A percentile compares a stretch with the other conserved stretches of the same genome.
phyloP scores from a whole-genome alignment of 2,797 vertebrate genomes.

The Lacerta agilis region DNA sequence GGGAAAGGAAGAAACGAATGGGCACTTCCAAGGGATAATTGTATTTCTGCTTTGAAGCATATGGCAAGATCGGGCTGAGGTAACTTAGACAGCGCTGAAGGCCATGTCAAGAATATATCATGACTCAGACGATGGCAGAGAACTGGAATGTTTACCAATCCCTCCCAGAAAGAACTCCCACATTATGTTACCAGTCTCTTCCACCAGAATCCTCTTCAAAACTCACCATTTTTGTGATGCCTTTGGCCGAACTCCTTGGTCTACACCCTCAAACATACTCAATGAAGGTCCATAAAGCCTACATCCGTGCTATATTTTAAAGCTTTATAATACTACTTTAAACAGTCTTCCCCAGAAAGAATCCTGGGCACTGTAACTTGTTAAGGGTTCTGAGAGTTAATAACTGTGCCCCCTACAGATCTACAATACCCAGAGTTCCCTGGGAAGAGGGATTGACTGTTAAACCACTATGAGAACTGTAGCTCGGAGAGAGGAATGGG shows the following conservation, averaged over 20 bases:
- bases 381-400: too few species aligned
- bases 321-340: too few species aligned
- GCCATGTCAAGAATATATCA: background rate
- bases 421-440: too few species aligned
- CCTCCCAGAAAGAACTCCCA: background rate
- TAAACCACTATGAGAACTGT: too few species aligned
- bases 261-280: background rate
- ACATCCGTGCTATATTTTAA: too few species aligned
- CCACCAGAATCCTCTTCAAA: background rate
- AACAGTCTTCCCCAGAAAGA: too few species aligned
- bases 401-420: too few species aligned
- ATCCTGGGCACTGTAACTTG: too few species aligned
- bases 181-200: background rate
- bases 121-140: background rate
- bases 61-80: background rate
- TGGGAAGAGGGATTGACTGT: too few species aligned
- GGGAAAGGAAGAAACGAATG: constrained; percentile 35
- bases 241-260: background rate
- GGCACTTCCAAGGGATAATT: background rate
- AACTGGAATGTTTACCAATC: background rate
- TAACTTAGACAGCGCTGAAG: background rate
- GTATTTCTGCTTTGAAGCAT: background rate
- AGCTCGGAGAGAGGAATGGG: too few species aligned
- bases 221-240: background rate
- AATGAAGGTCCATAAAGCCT: background rate